Conservation (phyloP, 2,797 vertebrate species). For the Odontamblyopus rebecca region DNA sequence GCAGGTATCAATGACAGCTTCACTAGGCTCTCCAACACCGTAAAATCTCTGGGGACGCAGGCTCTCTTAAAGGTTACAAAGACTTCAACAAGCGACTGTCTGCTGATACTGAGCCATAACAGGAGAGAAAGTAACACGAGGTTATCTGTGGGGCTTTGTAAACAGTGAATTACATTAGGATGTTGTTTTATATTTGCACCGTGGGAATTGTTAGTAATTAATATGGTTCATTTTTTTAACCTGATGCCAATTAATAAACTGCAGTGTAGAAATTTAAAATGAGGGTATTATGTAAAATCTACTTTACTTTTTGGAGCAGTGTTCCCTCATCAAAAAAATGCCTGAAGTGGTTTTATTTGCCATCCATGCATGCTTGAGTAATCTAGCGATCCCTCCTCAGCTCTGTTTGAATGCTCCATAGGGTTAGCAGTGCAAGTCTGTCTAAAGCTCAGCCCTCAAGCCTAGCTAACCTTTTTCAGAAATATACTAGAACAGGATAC, state of each 20-base stretch:
- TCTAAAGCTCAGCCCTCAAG: too few species aligned
- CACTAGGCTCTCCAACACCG: neutral
- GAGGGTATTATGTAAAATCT: too few species aligned
- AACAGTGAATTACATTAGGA: neutral
- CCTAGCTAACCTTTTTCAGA: too few species aligned
- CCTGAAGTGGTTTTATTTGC: too few species aligned
- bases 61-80: neutral
- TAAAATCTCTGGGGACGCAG: neutral
- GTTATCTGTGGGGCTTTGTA: neutral
- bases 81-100: neutral
- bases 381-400: too few species aligned
- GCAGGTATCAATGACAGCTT: conserved; percentile 1
- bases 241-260: neutral
- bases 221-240: neutral
- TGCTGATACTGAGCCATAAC: neutral
- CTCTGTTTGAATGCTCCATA: too few species aligned
- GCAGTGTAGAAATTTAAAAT: too few species aligned
- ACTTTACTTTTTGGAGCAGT: too few species aligned
- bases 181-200: neutral
- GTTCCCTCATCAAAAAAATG: too few species aligned
- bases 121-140: neutral
- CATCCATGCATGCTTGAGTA: too few species aligned
- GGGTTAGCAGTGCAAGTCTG: too few species aligned
- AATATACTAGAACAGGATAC: too few species aligned
- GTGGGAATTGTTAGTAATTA: neutral